Evolutionary conservation across 1,140 invertebrate species (phyloP), one percentile per base, ranked within the genome.

Genomic region (Condylostylus longicornis): DNA sequence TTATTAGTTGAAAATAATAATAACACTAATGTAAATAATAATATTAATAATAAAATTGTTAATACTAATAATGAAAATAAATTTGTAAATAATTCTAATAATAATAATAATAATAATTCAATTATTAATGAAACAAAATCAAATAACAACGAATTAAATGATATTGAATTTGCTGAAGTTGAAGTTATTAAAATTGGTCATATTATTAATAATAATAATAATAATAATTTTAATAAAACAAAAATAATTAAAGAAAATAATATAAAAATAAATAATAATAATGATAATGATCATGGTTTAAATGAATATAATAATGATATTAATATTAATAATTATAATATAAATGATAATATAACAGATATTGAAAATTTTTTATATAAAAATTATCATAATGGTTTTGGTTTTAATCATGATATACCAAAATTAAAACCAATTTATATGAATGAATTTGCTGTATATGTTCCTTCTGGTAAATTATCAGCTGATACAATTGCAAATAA

Each of bases 391-490:
- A 40, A 53, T 35, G 50, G 49, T 37, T 57, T 58, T 42, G 48
- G 55, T 41, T 34, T 30, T 28, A 43, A 51, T 19, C 53, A 53
- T 38, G 50, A 43, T 30, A 38, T 55, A 43, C 55, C 54, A 20
- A 48, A 53, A 30, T 15, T 30, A 20, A 48, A 54, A 35, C 49
- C 58, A 34, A 62, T 69, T 41, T 77, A 69, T 50, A 68, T 71
- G 41, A 71, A 76, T 53, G 72, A 77, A 53, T 77, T 78, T 47
- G 75, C 75, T 22, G 65, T 76, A 5, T 62, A 74, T 46, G 65
- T 76, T 43, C 67, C 71, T 9, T 67, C 65, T 47, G 74, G 72
- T 31, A 47, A 51, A 19, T 50, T 57, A 37, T 50, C 53, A 23
- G 73, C 71, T 14, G 64, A 72, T 47, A 53, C 61, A 25, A 58